Evolutionary conservation across 1,140 invertebrate species (phyloP).

Genomic region (Planococcus citri): DNA sequence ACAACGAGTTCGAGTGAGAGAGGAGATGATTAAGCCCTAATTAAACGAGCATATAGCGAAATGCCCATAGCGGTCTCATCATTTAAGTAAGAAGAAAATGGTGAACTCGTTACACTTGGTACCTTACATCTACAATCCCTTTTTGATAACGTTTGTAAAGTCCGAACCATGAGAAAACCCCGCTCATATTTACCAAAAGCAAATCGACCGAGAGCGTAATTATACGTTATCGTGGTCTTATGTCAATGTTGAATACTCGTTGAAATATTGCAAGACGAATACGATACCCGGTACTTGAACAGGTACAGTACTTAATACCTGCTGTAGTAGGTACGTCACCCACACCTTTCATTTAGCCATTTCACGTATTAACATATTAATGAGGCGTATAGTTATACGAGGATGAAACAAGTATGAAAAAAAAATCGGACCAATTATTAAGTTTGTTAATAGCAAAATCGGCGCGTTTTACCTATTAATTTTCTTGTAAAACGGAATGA

Average conservation of each 20-base stretch:
- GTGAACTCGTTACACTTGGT: neutral
- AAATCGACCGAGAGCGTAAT: neutral
- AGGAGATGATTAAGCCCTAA: neutral
- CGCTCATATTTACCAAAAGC: neutral
- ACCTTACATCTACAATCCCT: too few relatives aligned
- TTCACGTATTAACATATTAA: conserved; percentile 8
- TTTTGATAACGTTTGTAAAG: neutral
- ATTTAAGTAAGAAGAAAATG: too few relatives aligned
- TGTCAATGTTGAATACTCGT: conserved; percentile 2
- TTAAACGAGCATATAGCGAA: neutral
- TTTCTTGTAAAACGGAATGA: neutral
- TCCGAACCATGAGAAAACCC: neutral
- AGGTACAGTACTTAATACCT: too few relatives aligned
- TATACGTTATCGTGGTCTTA: neutral
- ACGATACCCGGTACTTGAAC: neutral
- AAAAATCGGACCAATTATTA: neutral
- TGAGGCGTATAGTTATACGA: neutral
- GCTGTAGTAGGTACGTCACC: conserved; percentile 2
- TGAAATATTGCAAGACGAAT: neutral
- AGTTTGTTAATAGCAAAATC: neutral
- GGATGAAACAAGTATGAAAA: too few relatives aligned
- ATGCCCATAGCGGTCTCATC: neutral
- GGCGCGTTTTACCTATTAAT: conserved; percentile 2
- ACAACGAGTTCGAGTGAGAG: too few relatives aligned
- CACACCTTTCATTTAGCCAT: conserved; percentile 1